These are phyloP conservation scores for Leucopsar rothschildi DNA, from an alignment of 2,113 vertebrate genomes.

Conservation along the genomic window DNA sequence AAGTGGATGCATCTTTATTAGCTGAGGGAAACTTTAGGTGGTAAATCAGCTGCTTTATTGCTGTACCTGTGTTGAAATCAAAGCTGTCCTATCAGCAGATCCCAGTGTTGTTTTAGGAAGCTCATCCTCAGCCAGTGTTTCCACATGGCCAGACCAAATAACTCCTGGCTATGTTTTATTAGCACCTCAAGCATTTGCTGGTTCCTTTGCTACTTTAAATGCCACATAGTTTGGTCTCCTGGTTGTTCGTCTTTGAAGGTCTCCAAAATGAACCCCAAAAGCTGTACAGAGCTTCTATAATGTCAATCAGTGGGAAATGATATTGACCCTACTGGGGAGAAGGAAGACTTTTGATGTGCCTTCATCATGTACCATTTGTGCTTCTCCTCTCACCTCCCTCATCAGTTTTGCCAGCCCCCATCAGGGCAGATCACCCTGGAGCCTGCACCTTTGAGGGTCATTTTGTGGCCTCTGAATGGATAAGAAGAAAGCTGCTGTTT, in stretches of 20 bases:
- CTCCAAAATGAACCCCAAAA: not conserved
- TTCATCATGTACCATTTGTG: not conserved
- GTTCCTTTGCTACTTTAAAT: not conserved
- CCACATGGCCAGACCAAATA: not conserved
- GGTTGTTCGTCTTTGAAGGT: not conserved
- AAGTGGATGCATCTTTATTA: not conserved
- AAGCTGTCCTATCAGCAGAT: not conserved
- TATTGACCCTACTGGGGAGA: not conserved
- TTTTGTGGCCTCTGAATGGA: not conserved
- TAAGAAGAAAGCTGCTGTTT: not conserved
- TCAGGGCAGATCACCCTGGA: not conserved
- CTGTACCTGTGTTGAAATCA: not conserved
- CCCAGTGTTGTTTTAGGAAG: not conserved
- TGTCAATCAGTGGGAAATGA: not conserved
- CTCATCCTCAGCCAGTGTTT: not conserved
- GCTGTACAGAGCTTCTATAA: not conserved
- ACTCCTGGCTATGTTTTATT: rapidly evolving
- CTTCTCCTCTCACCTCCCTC: not conserved
- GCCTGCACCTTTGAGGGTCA: not conserved
- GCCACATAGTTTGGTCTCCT: not conserved
- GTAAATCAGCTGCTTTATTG: not conserved
- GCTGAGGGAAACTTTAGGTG: not conserved
- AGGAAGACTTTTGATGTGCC: not conserved
- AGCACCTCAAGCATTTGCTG: not conserved
- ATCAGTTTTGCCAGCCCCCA: not conserved